Percentiles rank a stretch among this genome's conserved stretches.
Conservation (phyloP, 2,888 invertebrate species). For the Acrobasis repandana region DNA sequence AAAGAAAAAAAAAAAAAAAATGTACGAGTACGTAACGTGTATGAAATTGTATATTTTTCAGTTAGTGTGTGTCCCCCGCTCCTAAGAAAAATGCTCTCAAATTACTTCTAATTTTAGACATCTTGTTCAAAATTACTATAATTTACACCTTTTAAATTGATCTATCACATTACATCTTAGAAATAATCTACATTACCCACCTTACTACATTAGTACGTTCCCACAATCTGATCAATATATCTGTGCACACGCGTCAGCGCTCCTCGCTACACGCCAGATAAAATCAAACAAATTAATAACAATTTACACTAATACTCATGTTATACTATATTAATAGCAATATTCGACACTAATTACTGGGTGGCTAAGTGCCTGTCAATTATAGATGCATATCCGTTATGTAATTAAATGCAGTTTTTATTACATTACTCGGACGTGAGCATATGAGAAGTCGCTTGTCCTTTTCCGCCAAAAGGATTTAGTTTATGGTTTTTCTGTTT, state of each 20-base stretch:
- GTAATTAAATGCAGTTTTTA: conserved; percentile 22
- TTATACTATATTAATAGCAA: conserved; percentile 38
- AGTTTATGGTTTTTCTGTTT: no score
- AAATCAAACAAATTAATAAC: conserved; percentile 53
- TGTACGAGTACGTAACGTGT: no score
- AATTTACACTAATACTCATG: conserved; percentile 50
- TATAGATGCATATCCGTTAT: conserved; percentile 12
- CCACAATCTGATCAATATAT: conserved; percentile 23
- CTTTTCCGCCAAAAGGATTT: no score
- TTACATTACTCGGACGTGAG: background rate
- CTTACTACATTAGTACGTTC: background rate
- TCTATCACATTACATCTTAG: background rate
- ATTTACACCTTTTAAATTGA: background rate
- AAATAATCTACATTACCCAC: conserved; percentile 15
- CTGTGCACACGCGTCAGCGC: conserved; percentile 29
- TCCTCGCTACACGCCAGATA: conserved; percentile 43
- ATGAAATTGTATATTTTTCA: no score
- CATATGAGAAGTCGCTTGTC: no score
- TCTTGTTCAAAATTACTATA: no score
- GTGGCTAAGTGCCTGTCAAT: conserved; percentile 26
- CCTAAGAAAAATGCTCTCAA: no score
- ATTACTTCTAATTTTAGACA: no score
- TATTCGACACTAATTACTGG: conserved; percentile 45
- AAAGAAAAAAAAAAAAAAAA: no score
- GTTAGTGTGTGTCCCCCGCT: no score